A percentile compares a stretch with the other conserved stretches of the same genome.
These are phyloP conservation scores for Lomographa bimaculata DNA, from an alignment of 2,888 invertebrate genomes.

Conservation along the genomic window DNA sequence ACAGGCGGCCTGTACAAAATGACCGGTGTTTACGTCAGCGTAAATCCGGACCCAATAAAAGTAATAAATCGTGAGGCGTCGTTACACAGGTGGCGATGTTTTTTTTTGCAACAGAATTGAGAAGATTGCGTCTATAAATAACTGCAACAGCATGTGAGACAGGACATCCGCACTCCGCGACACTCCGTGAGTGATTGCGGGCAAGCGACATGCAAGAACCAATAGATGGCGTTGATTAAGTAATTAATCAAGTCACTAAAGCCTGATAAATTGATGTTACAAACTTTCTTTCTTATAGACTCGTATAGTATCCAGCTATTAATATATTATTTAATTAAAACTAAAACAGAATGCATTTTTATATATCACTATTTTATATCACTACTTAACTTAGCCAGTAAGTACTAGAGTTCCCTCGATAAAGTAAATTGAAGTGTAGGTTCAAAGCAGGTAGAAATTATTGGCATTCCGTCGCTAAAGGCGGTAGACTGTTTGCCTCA, in stretches of 20 bases:
- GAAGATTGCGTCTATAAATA: constrained; percentile 78
- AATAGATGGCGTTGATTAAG: constrained; percentile 74
- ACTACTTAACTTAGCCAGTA: neutral
- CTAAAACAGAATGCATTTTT: too few species aligned
- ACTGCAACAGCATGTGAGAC: constrained; percentile 56
- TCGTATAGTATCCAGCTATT: neutral
- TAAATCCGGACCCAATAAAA: constrained; percentile 60
- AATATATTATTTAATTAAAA: too few species aligned
- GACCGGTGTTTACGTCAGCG: constrained; percentile 46
- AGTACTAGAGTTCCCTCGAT: neutral
- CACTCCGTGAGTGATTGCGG: constrained; percentile 66
- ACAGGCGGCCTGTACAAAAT: constrained; percentile 37
- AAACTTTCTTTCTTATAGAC: constrained; percentile 12
- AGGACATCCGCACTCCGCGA: constrained; percentile 56
- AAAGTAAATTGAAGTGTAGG: constrained; percentile 9
- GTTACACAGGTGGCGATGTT: constrained; percentile 60
- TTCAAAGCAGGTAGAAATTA: constrained; percentile 22
- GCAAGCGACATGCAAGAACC: constrained; percentile 59
- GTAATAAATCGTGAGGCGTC: constrained; percentile 62
- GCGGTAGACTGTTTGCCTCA: constrained; percentile 22
- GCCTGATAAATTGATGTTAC: constrained; percentile 35
- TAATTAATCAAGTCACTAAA: constrained; percentile 65
- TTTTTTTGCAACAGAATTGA: constrained; percentile 55
- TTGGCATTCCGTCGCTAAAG: constrained; percentile 13
- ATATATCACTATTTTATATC: too few species aligned